phyloP scores from a whole-genome alignment of 2,888 invertebrate genomes.

The Heliconius charithonia region DNA sequence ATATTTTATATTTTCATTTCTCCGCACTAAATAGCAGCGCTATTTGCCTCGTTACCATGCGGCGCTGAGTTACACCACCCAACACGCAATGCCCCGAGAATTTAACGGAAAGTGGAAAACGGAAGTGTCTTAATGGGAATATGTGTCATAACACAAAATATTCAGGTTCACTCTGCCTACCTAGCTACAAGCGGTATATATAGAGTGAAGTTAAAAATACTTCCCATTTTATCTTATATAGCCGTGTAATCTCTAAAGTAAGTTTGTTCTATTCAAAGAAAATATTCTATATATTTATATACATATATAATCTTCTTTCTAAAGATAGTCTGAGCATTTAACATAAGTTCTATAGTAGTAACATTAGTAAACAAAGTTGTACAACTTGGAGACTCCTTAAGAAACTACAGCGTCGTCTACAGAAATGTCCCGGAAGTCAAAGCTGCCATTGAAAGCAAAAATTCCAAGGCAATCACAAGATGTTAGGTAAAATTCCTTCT shows the following conservation, averaged over 20 bases:
- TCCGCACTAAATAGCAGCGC: too few relatives aligned
- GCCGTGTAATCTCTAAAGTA: background rate
- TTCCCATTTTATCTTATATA: too few relatives aligned
- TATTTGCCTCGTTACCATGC: too few relatives aligned
- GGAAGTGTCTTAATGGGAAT: too few relatives aligned
- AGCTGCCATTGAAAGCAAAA: background rate
- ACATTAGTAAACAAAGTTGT: background rate
- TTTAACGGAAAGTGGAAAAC: too few relatives aligned
- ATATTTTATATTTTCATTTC: too few relatives aligned
- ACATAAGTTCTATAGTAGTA: background rate
- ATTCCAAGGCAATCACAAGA: background rate
- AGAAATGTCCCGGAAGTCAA: constrained; percentile 1
- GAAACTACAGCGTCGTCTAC: background rate
- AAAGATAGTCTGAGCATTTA: background rate
- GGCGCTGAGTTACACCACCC: too few relatives aligned
- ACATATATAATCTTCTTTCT: background rate
- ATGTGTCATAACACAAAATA: too few relatives aligned
- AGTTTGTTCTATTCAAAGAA: background rate
- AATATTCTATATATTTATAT: background rate
- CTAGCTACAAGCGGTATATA: too few relatives aligned
- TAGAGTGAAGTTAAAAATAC: too few relatives aligned
- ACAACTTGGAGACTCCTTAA: background rate
- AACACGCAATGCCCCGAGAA: too few relatives aligned
- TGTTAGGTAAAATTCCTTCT: background rate
- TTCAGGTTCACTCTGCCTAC: too few relatives aligned